Conservation (phyloP, 2,797 vertebrate genomes). For the Pseudocheirus occidentalis region DNA sequence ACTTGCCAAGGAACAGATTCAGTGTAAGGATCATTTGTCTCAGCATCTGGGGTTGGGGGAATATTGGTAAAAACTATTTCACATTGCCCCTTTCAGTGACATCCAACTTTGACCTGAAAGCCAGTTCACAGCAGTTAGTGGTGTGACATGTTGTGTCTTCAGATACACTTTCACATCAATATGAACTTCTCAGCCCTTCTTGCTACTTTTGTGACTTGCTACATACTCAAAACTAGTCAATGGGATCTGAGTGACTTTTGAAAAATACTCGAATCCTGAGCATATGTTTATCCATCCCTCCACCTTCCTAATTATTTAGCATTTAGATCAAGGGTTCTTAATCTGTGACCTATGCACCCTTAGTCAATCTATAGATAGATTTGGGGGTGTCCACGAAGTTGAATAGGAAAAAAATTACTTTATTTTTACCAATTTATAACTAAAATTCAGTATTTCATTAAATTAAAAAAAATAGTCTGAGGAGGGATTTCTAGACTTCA, state of each 20-base stretch:
- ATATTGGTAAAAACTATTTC: conserved; percentile 26
- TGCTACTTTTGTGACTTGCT: not conserved
- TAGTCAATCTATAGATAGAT: not conserved
- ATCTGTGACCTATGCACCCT: not conserved
- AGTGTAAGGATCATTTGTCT: conserved; percentile 31
- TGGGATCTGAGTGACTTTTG: not conserved
- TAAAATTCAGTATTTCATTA: not conserved
- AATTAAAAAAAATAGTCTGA: not conserved
- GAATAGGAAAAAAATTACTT: not conserved
- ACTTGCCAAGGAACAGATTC: conserved; percentile 20
- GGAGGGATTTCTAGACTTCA: not conserved
- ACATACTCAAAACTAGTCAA: conserved; percentile 1
- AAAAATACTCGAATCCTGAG: not conserved
- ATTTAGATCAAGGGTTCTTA: not conserved
- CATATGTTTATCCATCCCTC: not conserved
- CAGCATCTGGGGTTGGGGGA: not conserved
- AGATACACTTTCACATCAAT: not conserved
- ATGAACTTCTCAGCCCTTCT: conserved; percentile 37
- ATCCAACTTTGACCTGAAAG: conserved; percentile 41
- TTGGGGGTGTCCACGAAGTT: not conserved
- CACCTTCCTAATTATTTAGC: not conserved
- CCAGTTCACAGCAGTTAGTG: conserved; percentile 45
- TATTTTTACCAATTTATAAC: not conserved
- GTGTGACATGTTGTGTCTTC: conserved; percentile 17
- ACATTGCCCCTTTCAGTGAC: conserved; percentile 26